These are phyloP conservation scores for Phocoena phocoena DNA, from an alignment of 2,113 vertebrate species.

Conservation along the genomic window DNA sequence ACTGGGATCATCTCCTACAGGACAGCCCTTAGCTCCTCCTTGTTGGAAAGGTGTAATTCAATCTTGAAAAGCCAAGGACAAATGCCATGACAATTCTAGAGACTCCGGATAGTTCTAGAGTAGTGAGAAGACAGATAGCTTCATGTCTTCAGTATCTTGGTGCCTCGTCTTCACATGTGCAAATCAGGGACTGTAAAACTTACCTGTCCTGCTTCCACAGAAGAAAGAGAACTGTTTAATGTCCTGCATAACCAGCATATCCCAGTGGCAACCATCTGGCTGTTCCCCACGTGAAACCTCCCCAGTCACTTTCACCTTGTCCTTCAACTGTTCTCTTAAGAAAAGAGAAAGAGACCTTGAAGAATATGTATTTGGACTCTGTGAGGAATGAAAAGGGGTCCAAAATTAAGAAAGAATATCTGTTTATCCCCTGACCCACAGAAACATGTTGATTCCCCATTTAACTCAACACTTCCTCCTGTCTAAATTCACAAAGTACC, in stretches of 20 bases:
- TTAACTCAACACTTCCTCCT: neutral
- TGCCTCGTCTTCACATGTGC: neutral
- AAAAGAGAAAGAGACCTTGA: neutral
- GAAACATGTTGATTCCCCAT: neutral
- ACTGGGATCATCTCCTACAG: neutral
- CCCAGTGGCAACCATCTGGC: neutral
- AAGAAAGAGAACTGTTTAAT: neutral
- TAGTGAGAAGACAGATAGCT: neutral
- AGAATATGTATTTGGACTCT: neutral
- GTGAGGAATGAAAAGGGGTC: neutral
- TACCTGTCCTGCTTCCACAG: neutral
- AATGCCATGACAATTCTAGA: neutral
- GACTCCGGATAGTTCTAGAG: neutral
- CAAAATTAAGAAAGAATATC: neutral
- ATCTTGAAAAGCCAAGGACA: neutral
- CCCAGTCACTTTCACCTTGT: neutral
- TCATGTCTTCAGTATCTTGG: neutral
- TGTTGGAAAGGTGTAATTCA: neutral
- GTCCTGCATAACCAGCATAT: neutral
- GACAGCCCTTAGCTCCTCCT: neutral
- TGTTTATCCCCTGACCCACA: neutral
- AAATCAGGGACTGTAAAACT: neutral
- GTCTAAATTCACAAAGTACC: neutral
- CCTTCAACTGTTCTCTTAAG: neutral
- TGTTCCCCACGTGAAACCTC: neutral